A percentile compares a stretch with the other conserved stretches of the same genome.
Evolutionary conservation across 1,140 invertebrate genomes (phyloP).

Genomic region (Calephelis nemesis): DNA sequence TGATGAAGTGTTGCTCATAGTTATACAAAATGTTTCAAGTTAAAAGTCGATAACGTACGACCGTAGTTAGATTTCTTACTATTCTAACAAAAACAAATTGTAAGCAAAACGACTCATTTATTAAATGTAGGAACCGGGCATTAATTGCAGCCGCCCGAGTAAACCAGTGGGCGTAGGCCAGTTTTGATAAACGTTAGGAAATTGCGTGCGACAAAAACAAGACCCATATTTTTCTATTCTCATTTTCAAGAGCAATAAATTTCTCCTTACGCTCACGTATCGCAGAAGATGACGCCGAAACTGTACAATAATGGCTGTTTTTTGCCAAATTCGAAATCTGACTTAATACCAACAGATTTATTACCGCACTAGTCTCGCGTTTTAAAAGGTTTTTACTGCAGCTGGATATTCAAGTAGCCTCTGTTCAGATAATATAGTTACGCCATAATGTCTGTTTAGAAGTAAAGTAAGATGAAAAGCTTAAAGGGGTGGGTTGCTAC

Average conservation of each 20-base stretch:
- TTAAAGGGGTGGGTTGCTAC: too few species aligned
- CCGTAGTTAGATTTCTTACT: too few species aligned
- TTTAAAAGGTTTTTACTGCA: slow-evolving; percentile 15
- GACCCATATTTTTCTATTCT: slow-evolving; percentile 21
- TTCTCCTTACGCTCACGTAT: slow-evolving; percentile 24
- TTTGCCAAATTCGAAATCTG: slow-evolving; percentile 33
- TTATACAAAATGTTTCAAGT: too few species aligned
- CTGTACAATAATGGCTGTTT: slow-evolving; percentile 31
- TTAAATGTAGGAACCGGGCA: too few species aligned
- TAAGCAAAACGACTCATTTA: too few species aligned
- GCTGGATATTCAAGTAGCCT: slow-evolving; percentile 1
- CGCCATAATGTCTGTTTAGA: too few species aligned
- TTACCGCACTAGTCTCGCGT: slow-evolving; percentile 22
- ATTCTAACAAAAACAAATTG: too few species aligned
- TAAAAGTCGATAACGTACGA: too few species aligned
- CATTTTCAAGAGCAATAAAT: slow-evolving; percentile 28
- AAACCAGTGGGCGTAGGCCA: too few species aligned
- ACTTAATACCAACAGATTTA: slow-evolving; percentile 33
- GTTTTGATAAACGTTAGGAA: not conserved
- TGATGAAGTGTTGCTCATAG: too few species aligned
- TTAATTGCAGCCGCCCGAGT: too few species aligned
- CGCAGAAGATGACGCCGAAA: slow-evolving; percentile 27
- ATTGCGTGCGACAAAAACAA: not conserved
- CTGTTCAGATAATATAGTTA: not conserved
- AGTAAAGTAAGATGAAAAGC: too few species aligned